These are phyloP conservation scores for Larimichthys polyactis DNA, from an alignment of 2,113 vertebrate genomes.

Conservation along the genomic window DNA sequence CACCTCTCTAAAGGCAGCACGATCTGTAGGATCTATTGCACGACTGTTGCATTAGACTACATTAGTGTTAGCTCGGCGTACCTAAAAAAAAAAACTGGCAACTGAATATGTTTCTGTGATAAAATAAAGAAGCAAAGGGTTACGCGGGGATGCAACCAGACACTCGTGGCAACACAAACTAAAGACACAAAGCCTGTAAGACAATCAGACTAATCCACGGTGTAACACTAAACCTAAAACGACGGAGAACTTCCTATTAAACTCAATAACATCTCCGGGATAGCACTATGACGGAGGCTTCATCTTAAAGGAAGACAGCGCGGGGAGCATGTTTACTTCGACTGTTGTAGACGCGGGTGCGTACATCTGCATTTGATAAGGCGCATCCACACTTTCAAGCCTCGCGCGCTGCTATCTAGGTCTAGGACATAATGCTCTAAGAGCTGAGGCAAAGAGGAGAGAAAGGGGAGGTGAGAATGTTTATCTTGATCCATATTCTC, in stretches of 20 bases:
- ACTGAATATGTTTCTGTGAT: background rate
- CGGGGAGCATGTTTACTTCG: background rate
- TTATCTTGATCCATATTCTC: conserved; percentile 83
- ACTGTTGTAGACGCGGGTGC: background rate
- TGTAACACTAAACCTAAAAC: background rate
- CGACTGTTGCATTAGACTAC: background rate
- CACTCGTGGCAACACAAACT: background rate
- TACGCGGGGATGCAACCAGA: background rate
- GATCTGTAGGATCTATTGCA: background rate
- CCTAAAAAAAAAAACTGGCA: background rate
- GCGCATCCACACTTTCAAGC: conserved; percentile 18
- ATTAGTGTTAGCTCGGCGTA: background rate
- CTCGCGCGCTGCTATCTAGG: background rate
- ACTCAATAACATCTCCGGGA: background rate
- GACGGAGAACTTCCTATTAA: background rate
- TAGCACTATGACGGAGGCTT: background rate
- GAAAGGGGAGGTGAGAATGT: conserved; percentile 66
- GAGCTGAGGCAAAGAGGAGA: conserved; percentile 42
- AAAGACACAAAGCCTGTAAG: background rate
- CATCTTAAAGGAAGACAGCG: background rate
- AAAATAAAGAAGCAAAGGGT: background rate
- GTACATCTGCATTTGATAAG: conserved; percentile 1
- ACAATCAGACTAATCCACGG: background rate
- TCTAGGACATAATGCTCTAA: conserved; percentile 18
- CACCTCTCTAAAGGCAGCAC: too few relatives aligned